Percentiles rank a stretch among this genome's conserved stretches.
phyloP scores from a whole-genome alignment of 2,797 vertebrate species.

The Gallirallus australis region DNA sequence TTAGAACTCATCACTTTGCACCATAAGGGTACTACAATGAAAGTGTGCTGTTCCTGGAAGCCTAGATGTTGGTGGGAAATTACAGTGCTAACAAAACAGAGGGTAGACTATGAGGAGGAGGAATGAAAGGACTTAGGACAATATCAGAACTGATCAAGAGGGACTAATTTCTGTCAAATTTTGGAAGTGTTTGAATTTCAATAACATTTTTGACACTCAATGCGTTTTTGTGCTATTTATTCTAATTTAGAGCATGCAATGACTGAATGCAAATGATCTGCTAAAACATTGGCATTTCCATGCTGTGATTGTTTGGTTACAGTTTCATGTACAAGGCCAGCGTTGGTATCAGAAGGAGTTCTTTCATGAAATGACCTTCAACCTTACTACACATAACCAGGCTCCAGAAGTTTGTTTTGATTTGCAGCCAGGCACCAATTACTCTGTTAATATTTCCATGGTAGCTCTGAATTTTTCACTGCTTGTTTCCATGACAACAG shows the following conservation, averaged over 20 bases:
- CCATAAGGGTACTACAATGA: not conserved
- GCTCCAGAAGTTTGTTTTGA: slow-evolving; percentile 85
- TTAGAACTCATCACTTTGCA: not conserved
- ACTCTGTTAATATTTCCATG: slow-evolving; percentile 87
- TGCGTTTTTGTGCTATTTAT: not conserved
- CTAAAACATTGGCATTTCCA: not conserved
- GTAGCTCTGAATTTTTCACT: slow-evolving; percentile 79
- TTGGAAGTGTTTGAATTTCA: not conserved
- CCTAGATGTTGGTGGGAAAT: not conserved
- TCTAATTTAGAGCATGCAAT: not conserved
- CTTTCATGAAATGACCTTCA: slow-evolving; percentile 75
- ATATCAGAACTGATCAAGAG: not conserved
- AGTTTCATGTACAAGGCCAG: slow-evolving; percentile 84
- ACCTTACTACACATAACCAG: slow-evolving; percentile 78
- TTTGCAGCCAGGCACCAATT: slow-evolving; percentile 89
- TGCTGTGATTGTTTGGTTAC: slow-evolving; percentile 50
- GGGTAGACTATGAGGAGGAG: not conserved
- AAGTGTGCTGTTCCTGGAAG: not conserved
- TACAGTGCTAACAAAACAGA: not conserved
- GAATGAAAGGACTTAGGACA: not conserved
- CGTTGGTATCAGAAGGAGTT: slow-evolving; percentile 88
- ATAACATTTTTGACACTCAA: not conserved
- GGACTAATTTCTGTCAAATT: not conserved
- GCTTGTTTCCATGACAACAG: slow-evolving; percentile 68
- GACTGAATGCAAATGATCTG: not conserved